Percentiles rank a stretch among this genome's conserved stretches.
phyloP scores from a whole-genome alignment of 2,113 vertebrate species.

The Hippoglossus stenolepis region DNA sequence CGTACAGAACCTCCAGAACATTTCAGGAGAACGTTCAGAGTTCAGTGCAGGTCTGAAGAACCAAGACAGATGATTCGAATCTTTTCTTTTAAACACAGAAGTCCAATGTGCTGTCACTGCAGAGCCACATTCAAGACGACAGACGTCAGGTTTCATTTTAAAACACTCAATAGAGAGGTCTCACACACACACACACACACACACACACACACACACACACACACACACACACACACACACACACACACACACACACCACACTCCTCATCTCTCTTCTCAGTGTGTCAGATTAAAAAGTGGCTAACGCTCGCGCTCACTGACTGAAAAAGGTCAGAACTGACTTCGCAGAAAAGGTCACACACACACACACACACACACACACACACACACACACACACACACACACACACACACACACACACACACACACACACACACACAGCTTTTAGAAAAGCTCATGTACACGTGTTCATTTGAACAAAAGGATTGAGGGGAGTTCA shows the following conservation, averaged over 20 bases:
- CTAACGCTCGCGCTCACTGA: neutral
- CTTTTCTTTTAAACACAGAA: no score
- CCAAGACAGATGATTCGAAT: no score
- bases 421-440: conserved; percentile 5
- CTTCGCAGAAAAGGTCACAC: conserved; percentile 49
- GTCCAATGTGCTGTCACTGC: no score
- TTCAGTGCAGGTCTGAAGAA: no score
- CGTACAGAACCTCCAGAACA: no score
- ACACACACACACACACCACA: neutral
- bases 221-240: neutral
- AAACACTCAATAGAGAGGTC: no score
- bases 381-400: conserved; percentile 6
- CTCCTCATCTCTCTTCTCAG: neutral
- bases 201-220: no score
- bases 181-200: no score
- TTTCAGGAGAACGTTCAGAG: no score
- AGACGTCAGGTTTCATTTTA: no score
- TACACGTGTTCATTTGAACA: neutral
- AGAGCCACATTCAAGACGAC: no score
- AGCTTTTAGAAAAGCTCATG: neutral
- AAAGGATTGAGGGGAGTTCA: neutral
- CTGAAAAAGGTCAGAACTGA: conserved; percentile 29
- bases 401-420: neutral
- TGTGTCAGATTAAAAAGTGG: no score
- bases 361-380: neutral